Base-by-base conservation (phyloP, 2,113 vertebrate genomes). In the Oncorhynchus tshawytscha region DNA sequence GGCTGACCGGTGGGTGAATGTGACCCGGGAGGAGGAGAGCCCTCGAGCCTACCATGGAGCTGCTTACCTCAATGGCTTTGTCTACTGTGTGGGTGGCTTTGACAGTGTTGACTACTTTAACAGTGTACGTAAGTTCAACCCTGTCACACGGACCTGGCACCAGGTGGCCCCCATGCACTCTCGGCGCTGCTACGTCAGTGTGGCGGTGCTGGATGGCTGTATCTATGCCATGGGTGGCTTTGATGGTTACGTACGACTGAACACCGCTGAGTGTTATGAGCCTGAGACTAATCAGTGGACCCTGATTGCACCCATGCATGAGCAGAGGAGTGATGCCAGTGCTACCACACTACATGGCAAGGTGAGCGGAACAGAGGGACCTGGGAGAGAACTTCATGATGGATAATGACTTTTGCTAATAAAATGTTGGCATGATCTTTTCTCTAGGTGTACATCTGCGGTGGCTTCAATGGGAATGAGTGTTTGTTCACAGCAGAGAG, bases 371-470 rank as follows among this genome's bases (percentile, higher is more conserved):
- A 64, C 27, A 39, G 31, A 24, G n/a, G 31, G 4, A 3, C 20
- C 67, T 45, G 45, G 29, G 9, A n/a, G 16, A 48, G 18, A 11
- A 69, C 25, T 9, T 39, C 16, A 29, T 18, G 3, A 25, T 67
- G 13, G 25, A 16, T 67, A 15, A 29, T 67, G 27, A 31, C 25
- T 18, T 29, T 5, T 16, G 16, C 7, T 31, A 27, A 67, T 5
- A 45, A 49, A n/a, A 51, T 24, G 24, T 34, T 20, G 3, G 9
- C 7, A 7, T 34, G 18, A 25, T 78, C 71, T 31, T n/a, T 31
- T n/a, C 8, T 29, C 80, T 29, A 98, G 96, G 84, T 98, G 74
- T 99, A 96, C 60, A 94, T 98, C 65, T 97, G 97, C 16, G 96
- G 96, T 18, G 97, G 96, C 20, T 95, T 95, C 84, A 94, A 95